phyloP scores from a whole-genome alignment of 1,140 invertebrate genomes.

The Pemphigus obesinymphae region DNA sequence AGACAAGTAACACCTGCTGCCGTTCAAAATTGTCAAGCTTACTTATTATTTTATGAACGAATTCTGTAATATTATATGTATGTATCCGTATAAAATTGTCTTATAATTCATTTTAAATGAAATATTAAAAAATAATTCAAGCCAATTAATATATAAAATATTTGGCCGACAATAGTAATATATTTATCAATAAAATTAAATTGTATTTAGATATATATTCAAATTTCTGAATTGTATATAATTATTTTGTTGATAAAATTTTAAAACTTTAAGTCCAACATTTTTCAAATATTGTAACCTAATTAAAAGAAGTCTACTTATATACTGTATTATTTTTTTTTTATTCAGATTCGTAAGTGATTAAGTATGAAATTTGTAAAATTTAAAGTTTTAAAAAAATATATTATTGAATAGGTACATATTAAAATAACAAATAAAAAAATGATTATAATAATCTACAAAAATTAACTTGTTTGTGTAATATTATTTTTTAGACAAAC shows the following conservation, averaged over 20 bases:
- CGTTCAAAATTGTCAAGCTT: conserved; percentile 87
- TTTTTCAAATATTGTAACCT: background rate
- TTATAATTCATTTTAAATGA: too few relatives aligned
- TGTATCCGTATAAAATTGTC: background rate
- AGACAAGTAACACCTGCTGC: conserved; percentile 70
- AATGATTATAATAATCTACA: too few relatives aligned
- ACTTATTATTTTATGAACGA: conserved; percentile 94
- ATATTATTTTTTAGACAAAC: too few relatives aligned
- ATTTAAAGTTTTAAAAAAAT: background rate
- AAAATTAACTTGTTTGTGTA: too few relatives aligned
- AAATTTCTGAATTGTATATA: conserved; percentile 13
- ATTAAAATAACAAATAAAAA: too few relatives aligned
- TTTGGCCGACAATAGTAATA: background rate
- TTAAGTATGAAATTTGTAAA: background rate
- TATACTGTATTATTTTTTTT: background rate
- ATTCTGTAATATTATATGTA: conserved; percentile 57
- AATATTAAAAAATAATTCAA: background rate
- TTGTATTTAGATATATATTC: conserved; percentile 27
- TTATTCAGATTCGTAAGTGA: background rate
- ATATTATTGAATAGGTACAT: too few relatives aligned
- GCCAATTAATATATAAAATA: background rate
- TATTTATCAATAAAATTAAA: background rate
- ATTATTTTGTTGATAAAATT: conserved; percentile 6
- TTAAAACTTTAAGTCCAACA: background rate
- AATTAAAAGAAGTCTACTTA: background rate